Base-by-base conservation (phyloP, 1,140 invertebrate species). In the Nephotettix cincticeps region DNA sequence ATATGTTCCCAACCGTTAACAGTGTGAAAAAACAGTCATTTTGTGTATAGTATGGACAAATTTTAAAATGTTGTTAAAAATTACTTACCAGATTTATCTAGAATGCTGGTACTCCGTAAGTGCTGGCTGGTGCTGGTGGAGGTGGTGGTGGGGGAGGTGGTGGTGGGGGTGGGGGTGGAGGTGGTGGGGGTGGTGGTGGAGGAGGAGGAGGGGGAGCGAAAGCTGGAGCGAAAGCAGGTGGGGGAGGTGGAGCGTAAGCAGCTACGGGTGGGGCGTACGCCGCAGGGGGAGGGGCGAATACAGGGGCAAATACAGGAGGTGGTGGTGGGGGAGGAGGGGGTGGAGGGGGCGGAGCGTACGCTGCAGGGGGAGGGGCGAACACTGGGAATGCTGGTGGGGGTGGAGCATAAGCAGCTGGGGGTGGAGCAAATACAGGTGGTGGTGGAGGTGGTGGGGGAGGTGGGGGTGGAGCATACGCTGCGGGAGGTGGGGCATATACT, bases 401-500 rank as follows among this genome's bases (percentile, higher is more conserved):
- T 17, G 47, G 14, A 51, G 14, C 14, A 21, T 51, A 51, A 4
- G 21, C 47, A 51, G 47, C 6, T 11, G 47, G 47, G 4, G 47
- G 47, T 3, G 47, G 47, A 51, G 47, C 47, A n/a, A 11, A 51
- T n/a, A 51, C 47, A 11, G 21, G 14, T 19, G 47, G 47, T 19
- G 47, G 47, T 3, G 47, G 47, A 3, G 47, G 47, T 11, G 47
- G 47, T 19, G 47, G 21, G 47, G 14, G 47, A n/a, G 47, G 47
- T 17, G 47, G 47, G 19, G 47, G 47, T 19, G 47, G 21, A n/a
- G 14, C 14, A n/a, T 19, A 17, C 47, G 19, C 47, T 19, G 14
- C 6, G n/a, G 47, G 47, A n/a, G 47, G 47, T 51, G 47, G 47
- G 21, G 47, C 47, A n/a, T 51, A 51, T n/a, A 51, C 47, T 51